Base-by-base conservation (phyloP, 2,888 invertebrate genomes). In the Xestia ashworthii region DNA sequence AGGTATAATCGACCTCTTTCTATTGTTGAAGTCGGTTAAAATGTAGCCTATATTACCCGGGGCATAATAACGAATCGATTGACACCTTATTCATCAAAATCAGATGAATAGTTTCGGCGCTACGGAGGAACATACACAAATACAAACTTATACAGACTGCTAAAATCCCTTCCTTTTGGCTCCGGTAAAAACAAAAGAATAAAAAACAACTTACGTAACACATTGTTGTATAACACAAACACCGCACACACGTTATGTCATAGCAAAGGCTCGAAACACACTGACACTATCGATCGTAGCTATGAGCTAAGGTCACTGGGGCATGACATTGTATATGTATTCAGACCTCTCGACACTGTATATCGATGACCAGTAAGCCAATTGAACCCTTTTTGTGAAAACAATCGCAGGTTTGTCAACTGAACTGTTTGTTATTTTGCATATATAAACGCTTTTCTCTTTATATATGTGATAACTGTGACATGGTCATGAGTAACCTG, bases 311-410 rank as follows among this genome's bases (percentile, higher is more conserved):
- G 83, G 81, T 76, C 83, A 83, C 4, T 60, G 73, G 79, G 74
- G 70, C 72, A 38, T 81, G 84, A 85, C 83, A 75, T 85, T 84
- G 78, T 74, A 65, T 74, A 62, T 74, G 71, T 68, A 66, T 64
- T 50, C 38, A 50, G 71, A 75, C 66, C 60, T 78, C 46, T 44
- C 55, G 25, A 53, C 50, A 65, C 44, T 44, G 65, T 65, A 25
- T 44, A 44, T 4, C 8, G 16, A 25, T 44, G 25, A n/a, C 44
- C 65, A 44, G 65, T 25, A 25, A 65, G 38, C 22, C n/a, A 65
- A 65, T 6, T 44, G 14, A 14, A n/a, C 14, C 4, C 32, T 60
- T 12, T 55, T 41, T 41, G 41, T 41, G 41, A 41, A 41, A 41
- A 41, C 41, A 41, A 41, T 41, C 1, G 41, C 8, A 41, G 41